These are phyloP conservation scores for Andinoacara biseriatus DNA, from an alignment of 2,113 vertebrate species.

Conservation along the genomic window DNA sequence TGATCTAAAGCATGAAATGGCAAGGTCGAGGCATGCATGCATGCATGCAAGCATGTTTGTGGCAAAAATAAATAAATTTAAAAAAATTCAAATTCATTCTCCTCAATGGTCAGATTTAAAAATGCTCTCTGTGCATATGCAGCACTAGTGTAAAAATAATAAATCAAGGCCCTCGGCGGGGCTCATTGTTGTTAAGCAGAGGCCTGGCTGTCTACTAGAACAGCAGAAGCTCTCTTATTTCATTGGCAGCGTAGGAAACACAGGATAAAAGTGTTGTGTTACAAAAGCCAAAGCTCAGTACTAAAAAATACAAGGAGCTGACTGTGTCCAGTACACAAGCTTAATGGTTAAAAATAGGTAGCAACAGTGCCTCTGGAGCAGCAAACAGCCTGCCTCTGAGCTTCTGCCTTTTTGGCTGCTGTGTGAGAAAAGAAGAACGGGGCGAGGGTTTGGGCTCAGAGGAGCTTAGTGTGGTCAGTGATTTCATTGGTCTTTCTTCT, in stretches of 20 bases:
- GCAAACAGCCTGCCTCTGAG: conserved; percentile 14
- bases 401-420: conserved; percentile 35
- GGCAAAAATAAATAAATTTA: not conserved
- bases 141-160: conserved; percentile 8
- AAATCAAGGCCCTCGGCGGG: conserved; percentile 3
- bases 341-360: conserved; percentile 52
- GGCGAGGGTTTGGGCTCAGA: not conserved
- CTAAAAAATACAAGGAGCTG: conserved; percentile 39
- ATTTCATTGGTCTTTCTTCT: not conserved
- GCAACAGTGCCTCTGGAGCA: conserved; percentile 22
- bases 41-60: not conserved
- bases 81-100: not conserved
- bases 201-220: conserved; percentile 30
- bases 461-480: not conserved
- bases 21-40: not conserved
- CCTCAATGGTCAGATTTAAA: not conserved
- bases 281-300: conserved; percentile 43
- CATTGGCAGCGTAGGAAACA: conserved; percentile 36
- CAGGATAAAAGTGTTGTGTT: conserved; percentile 43
- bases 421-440: conserved; percentile 19
- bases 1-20: not conserved
- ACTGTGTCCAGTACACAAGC: conserved; percentile 23
- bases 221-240: conserved; percentile 53
- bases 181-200: conserved; percentile 44
- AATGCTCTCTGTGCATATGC: not conserved